These are phyloP conservation scores for Xanthia icteritia DNA, from an alignment of 2,888 invertebrate genomes.

Conservation along the genomic window DNA sequence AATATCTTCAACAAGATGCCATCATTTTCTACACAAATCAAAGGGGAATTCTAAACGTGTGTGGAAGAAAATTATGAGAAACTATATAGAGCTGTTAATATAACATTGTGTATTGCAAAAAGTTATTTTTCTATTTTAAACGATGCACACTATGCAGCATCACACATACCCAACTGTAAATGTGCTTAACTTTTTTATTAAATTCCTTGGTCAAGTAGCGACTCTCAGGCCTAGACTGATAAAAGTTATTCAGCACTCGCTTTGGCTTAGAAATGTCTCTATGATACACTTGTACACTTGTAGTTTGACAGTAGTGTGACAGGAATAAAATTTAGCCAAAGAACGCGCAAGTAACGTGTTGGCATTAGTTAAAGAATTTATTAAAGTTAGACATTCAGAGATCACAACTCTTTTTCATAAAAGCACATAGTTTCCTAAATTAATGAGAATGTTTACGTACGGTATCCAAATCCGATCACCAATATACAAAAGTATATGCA, in stretches of 20 bases:
- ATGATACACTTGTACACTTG: background rate
- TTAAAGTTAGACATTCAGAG: background rate
- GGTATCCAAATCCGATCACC: background rate
- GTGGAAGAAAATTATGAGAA: conserved; percentile 64
- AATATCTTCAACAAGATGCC: conserved; percentile 55
- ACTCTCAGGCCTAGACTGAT: background rate
- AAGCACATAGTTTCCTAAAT: background rate
- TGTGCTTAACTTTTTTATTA: background rate
- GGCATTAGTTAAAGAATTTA: background rate
- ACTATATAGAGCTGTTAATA: conserved; percentile 59
- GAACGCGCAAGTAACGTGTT: background rate
- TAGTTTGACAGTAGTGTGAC: background rate
- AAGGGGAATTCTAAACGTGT: conserved; percentile 50
- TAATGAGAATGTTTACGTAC: background rate
- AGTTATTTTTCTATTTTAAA: background rate
- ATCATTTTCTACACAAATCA: conserved; percentile 60
- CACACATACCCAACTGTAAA: background rate
- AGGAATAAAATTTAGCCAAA: background rate
- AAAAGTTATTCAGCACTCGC: background rate
- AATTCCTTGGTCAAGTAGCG: background rate
- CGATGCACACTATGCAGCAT: background rate
- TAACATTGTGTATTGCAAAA: background rate
- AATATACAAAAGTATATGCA: background rate
- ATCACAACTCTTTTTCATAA: background rate
- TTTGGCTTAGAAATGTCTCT: background rate